Percentiles rank a stretch among this genome's conserved stretches.
Conservation (phyloP, 2,888 invertebrate genomes). For the Stenichneumon culpator region DNA sequence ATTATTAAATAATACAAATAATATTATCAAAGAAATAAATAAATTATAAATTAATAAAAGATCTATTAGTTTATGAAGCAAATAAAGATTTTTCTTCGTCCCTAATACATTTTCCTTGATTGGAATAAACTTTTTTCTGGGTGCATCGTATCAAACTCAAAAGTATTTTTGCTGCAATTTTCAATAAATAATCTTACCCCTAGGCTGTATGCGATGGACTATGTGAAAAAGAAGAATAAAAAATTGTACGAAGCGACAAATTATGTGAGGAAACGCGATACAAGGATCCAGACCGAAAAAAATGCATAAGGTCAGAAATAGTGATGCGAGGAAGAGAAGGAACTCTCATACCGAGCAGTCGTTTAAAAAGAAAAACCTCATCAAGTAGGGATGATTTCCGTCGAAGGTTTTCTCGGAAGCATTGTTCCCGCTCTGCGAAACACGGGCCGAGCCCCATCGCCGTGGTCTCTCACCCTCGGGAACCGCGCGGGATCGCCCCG, state of each 20-base stretch:
- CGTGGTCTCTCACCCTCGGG: conserved; percentile 34
- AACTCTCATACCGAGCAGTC: background rate
- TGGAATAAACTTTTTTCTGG: no score
- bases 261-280: no score
- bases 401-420: conserved; percentile 19
- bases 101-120: no score
- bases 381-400: conserved; percentile 81
- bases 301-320: conserved; percentile 71
- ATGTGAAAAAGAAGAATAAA: background rate
- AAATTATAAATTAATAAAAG: no score
- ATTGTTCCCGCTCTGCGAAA: background rate
- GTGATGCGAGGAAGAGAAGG: conserved; percentile 18
- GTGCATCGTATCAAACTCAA: no score
- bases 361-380: conserved; percentile 78
- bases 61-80: no score
- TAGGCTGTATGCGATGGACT: background rate
- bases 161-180: background rate
- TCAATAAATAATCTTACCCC: background rate
- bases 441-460: background rate
- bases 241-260: background rate
- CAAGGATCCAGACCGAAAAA: no score
- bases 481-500: background rate
- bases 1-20: no score
- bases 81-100: no score
- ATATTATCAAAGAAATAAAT: no score